Evolutionary conservation across 2,113 vertebrate species (phyloP).

Genomic region (Oxyruncus cristatus): DNA sequence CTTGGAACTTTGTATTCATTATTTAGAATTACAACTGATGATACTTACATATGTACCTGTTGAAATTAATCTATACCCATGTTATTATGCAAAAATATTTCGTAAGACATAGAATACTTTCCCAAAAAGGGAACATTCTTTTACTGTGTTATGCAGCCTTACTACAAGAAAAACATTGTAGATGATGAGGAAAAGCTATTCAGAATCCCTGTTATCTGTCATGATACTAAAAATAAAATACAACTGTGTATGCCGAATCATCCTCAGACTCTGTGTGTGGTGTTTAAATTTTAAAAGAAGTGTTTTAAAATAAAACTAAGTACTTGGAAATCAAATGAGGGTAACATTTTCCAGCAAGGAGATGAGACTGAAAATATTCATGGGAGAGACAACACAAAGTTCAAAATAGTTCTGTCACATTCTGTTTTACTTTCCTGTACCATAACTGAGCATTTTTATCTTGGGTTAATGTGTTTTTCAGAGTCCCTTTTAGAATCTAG

Average conservation of each 20-base stretch:
- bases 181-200: neutral
- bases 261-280: neutral
- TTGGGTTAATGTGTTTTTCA: neutral
- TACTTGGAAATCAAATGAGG: neutral
- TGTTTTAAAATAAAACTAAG: neutral
- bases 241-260: neutral
- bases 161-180: neutral
- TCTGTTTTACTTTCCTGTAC: neutral
- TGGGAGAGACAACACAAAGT: neutral
- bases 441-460: neutral
- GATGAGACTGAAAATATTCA: neutral
- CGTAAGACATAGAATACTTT: neutral
- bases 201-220: neutral
- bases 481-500: neutral
- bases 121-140: neutral
- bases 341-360: neutral
- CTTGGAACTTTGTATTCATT: neutral
- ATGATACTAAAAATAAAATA: conserved; percentile 21
- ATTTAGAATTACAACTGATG: neutral
- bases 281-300: neutral
- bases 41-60: neutral
- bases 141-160: neutral
- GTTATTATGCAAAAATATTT: neutral
- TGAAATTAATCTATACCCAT: neutral
- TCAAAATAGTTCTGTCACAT: neutral